A percentile compares a stretch with the other conserved stretches of the same genome.
phyloP scores from a whole-genome alignment of 2,113 vertebrate genomes.

The Grus americana region DNA sequence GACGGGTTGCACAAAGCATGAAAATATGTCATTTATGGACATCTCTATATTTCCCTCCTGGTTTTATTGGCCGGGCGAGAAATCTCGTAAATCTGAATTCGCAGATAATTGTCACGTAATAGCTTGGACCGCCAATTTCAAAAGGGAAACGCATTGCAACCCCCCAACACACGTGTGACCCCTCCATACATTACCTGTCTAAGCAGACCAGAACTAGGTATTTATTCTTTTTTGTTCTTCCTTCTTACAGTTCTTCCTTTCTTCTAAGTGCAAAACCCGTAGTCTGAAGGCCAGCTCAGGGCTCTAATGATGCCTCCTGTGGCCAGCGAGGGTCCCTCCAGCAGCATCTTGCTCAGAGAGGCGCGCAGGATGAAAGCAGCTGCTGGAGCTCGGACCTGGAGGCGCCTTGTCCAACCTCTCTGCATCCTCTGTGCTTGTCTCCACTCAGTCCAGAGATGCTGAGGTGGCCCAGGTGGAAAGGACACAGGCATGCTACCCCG shows the following conservation, averaged over 20 bases:
- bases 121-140: neutral
- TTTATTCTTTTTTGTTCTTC: neutral
- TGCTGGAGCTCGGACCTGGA: neutral
- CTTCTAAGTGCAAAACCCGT: neutral
- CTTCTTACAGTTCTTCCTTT: neutral
- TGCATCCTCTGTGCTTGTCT: neutral
- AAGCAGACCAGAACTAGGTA: neutral
- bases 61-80: slow-evolving; percentile 17
- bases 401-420: neutral
- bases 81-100: slow-evolving; percentile 17
- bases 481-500: neutral
- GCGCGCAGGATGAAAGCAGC: neutral
- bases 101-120: neutral
- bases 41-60: slow-evolving; percentile 26
- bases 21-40: slow-evolving; percentile 52
- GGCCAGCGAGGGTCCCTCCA: neutral
- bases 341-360: neutral
- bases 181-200: neutral
- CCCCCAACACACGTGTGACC: neutral
- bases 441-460: neutral
- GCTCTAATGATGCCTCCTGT: neutral
- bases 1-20: slow-evolving; percentile 20
- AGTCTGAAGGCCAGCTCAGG: neutral
- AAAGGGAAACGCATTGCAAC: neutral
- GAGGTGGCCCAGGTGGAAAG: neutral